phyloP scores from a whole-genome alignment of 2,888 invertebrate genomes.

The Mimas tiliae region DNA sequence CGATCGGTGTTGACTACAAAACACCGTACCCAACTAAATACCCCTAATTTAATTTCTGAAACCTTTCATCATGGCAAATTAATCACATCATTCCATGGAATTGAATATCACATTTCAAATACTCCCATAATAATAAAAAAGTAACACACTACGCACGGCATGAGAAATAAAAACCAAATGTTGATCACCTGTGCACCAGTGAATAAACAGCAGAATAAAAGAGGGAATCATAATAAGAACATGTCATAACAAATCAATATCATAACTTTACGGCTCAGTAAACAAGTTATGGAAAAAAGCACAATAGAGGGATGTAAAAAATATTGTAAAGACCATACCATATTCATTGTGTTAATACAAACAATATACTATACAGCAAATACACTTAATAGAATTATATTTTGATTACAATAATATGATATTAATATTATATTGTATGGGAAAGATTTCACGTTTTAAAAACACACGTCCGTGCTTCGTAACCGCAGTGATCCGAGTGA shows the following conservation, averaged over 20 bases:
- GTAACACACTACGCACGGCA: constrained; percentile 26
- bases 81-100: constrained; percentile 29
- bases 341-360: constrained; percentile 76
- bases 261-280: constrained; percentile 80
- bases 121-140: constrained; percentile 30
- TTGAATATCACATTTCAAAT: constrained; percentile 28
- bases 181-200: constrained; percentile 36
- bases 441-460: constrained; percentile 48
- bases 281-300: constrained; percentile 58
- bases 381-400: constrained; percentile 65
- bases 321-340: constrained; percentile 77
- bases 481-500: constrained; percentile 69
- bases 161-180: constrained; percentile 36
- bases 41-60: neutral
- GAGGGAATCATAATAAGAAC: constrained; percentile 64
- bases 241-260: constrained; percentile 83
- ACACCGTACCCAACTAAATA: constrained; percentile 33
- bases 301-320: constrained; percentile 64
- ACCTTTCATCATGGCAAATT: constrained; percentile 21
- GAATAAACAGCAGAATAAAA: constrained; percentile 52
- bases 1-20: constrained; percentile 67
- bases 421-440: constrained; percentile 53
- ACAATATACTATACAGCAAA: constrained; percentile 67
- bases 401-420: constrained; percentile 58
- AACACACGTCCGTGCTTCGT: constrained; percentile 71